Evolutionary conservation across 2,888 invertebrate genomes (phyloP), one percentile per base, ranked within the genome.

Genomic region (Ennomos quercinarius): DNA sequence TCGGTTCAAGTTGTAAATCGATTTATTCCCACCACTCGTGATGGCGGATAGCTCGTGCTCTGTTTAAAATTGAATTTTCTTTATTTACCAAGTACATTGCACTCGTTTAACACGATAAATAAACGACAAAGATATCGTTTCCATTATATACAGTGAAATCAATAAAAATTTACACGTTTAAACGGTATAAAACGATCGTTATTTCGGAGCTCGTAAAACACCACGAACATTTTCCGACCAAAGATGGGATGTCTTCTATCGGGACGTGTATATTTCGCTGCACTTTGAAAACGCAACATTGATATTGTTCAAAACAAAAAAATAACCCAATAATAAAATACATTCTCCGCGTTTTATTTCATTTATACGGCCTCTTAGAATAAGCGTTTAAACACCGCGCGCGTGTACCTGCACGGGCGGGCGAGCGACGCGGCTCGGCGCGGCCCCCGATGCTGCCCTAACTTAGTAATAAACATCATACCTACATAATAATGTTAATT

Each of bases 61-160:
- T 47, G 47, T 47, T 47, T 38, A 47, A 47, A 47, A 47, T 47
- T 17, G 38, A 17, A 38, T 38, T 47, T 47, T 38, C 47, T 47
- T 38, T 36, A 46, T 46, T 37, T 37, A 46, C 13, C 8, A 17
- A 27, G 17, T n/a, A 43, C 10, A 43, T 43, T 27, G 9, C 27
- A 8, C 2, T 40, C n/a, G 11, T 40, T 40, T 11, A 4, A 40
- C 11, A 11, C 11, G 40, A 40, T 11, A 40, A 43, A 9, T 43
- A 27, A 38, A 47, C 38, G 6, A 8, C 47, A 13, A 38, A 13
- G 47, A 47, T 47, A 47, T 47, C 38, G 38, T 47, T 38, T 17
- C 17, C 17, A 17, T 17, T 17, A 17, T 17, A 17, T 17, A 17
- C 17, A 17, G 17, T 17, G 17, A 2, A 17, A 17, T 17, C 17